Evolutionary conservation across 2,888 invertebrate genomes (phyloP).

Genomic region (Sepioteuthis lessoniana): DNA sequence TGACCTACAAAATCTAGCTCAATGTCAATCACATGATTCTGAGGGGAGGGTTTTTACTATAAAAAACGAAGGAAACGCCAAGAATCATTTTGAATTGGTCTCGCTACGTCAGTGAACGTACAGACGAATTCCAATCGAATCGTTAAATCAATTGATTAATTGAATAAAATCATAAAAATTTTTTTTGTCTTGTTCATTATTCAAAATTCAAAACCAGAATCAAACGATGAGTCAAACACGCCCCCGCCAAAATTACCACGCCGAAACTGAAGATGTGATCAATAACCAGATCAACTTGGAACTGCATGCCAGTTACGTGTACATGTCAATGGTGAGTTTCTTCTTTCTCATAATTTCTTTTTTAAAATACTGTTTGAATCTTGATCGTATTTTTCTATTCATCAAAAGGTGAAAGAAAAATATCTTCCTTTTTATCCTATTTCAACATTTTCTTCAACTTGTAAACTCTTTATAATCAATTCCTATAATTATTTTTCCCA

Average conservation of each 20-base stretch:
- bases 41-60: neutral
- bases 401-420: too few relatives aligned
- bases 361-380: too few relatives aligned
- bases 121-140: conserved; percentile 57
- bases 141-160: neutral
- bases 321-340: conserved; percentile 73
- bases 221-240: conserved; percentile 69
- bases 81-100: conserved; percentile 58
- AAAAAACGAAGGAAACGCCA: neutral
- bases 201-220: neutral
- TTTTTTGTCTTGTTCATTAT: neutral
- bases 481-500: too few relatives aligned
- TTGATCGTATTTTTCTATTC: too few relatives aligned
- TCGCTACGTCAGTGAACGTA: conserved; percentile 75
- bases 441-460: too few relatives aligned
- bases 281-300: conserved; percentile 76
- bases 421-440: too few relatives aligned
- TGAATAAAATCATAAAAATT: neutral
- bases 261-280: conserved; percentile 72
- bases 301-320: conserved; percentile 74
- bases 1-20: too few relatives aligned
- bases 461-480: too few relatives aligned
- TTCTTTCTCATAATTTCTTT: too few relatives aligned
- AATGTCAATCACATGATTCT: neutral
- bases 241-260: conserved; percentile 75